phyloP scores from a whole-genome alignment of 2,888 invertebrate species.

The Dioctria linearis region DNA sequence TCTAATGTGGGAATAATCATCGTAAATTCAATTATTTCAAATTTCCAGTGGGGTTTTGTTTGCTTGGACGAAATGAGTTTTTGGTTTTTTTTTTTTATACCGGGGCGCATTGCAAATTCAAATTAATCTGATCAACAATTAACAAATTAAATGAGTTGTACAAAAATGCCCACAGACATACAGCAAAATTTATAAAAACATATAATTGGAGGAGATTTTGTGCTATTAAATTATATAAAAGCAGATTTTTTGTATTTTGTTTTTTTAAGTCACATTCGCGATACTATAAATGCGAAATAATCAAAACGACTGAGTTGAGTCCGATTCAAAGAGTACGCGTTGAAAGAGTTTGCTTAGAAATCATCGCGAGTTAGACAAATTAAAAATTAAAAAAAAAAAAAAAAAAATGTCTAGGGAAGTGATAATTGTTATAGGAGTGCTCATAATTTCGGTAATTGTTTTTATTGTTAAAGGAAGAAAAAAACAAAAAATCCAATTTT shows the following conservation, averaged over 20 bases:
- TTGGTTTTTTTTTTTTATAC: background rate
- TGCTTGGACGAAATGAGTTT: background rate
- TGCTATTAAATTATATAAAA: too few relatives aligned
- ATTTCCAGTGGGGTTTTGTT: background rate
- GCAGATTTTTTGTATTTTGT: background rate
- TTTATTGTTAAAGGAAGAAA: background rate
- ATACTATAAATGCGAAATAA: slow-evolving; percentile 1
- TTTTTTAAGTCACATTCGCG: background rate
- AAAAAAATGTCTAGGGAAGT: slow-evolving; percentile 23
- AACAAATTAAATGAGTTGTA: slow-evolving; percentile 21
- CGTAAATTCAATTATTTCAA: slow-evolving; percentile 6
- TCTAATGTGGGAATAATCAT: background rate
- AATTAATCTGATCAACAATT: slow-evolving; percentile 7
- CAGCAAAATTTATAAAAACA: background rate
- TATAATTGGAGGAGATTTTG: background rate
- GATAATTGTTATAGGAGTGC: background rate
- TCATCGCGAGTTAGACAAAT: background rate
- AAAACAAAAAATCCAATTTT: too few relatives aligned
- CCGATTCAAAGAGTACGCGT: background rate
- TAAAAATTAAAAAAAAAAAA: background rate
- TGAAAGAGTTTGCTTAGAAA: background rate
- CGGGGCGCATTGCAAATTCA: background rate
- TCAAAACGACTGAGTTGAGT: background rate
- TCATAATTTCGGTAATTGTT: slow-evolving; percentile 10
- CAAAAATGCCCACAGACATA: background rate